Evolutionary conservation across 2,888 invertebrate species (phyloP).

Genomic region (Entomobrya proxima): DNA sequence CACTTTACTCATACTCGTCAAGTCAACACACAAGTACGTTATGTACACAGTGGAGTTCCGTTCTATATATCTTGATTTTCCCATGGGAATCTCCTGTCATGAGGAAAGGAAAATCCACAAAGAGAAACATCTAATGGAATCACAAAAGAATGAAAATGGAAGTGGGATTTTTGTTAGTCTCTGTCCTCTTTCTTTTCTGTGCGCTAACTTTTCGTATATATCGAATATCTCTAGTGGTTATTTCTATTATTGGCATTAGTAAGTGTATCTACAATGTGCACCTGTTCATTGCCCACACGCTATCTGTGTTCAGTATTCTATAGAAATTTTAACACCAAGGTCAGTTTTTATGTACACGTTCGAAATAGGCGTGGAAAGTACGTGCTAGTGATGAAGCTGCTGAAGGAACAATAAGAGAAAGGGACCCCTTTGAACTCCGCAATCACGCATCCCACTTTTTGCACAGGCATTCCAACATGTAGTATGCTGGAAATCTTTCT

Average conservation of each 20-base stretch:
- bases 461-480: background rate
- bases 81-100: background rate
- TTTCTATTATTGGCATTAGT: background rate
- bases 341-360: background rate
- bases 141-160: background rate
- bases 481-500: too few relatives aligned
- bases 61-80: background rate
- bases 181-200: background rate
- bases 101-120: conserved; percentile 1
- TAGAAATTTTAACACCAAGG: background rate
- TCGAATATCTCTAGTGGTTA: background rate
- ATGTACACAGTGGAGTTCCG: too few relatives aligned
- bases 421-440: conserved; percentile 8
- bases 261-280: background rate
- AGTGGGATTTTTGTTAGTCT: background rate
- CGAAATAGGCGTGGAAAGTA: background rate
- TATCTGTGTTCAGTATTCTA: background rate
- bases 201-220: background rate
- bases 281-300: background rate
- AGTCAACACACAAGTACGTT: too few relatives aligned
- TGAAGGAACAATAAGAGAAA: background rate
- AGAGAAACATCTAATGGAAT: conserved; percentile 12
- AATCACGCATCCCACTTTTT: background rate
- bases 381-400: background rate
- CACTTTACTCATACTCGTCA: too few relatives aligned